Conservation (phyloP, 2,797 vertebrate genomes). For the Atherinosoma microstoma region DNA sequence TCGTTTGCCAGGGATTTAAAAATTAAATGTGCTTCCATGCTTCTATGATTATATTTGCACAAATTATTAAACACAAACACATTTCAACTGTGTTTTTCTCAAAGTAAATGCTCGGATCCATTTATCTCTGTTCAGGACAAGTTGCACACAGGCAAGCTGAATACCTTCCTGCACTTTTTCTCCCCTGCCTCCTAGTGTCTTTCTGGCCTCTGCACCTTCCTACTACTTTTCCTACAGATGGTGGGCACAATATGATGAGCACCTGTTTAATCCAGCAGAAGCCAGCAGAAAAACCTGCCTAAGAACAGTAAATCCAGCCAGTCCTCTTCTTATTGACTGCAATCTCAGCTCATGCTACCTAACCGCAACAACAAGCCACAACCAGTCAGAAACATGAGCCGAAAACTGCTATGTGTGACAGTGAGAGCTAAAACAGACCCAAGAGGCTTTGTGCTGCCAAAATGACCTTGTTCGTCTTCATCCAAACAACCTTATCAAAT, state of each 20-base stretch:
- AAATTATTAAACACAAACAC: background rate
- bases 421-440: background rate
- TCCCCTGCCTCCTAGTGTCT: background rate
- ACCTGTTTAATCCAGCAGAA: conserved; percentile 37
- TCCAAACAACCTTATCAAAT: conserved; percentile 18
- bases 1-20: background rate
- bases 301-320: conserved; percentile 39
- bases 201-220: conserved; percentile 3
- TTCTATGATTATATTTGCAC: background rate
- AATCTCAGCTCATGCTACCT: conserved; percentile 44
- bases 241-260: conserved; percentile 13
- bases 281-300: conserved; percentile 16
- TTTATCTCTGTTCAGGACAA: background rate
- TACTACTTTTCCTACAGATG: conserved; percentile 14
- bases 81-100: background rate
- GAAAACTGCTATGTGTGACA: background rate
- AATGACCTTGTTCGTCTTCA: conserved; percentile 16
- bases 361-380: conserved; percentile 38
- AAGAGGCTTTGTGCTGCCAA: background rate
- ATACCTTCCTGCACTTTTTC: conserved; percentile 6
- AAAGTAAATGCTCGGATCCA: background rate
- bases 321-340: conserved; percentile 44
- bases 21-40: background rate
- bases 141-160: conserved; percentile 9
- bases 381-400: conserved; percentile 22